Conservation (phyloP, 2,888 invertebrate genomes). For the Morpho achilles region DNA sequence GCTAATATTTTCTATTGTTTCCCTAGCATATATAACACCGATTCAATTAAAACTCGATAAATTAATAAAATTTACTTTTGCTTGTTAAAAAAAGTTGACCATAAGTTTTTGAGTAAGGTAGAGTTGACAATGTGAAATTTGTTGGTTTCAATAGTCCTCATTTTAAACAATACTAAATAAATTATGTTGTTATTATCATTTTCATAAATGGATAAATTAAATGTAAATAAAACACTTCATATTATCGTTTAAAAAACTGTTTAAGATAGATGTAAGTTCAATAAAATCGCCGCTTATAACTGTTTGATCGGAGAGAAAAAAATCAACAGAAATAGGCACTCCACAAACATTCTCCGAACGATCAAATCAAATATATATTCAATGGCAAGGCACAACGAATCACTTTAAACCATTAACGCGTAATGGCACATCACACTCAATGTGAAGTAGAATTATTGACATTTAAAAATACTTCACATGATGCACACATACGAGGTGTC, state of each 20-base stretch:
- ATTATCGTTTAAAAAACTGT: neutral
- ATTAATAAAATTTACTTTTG: constrained; percentile 7
- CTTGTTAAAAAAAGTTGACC: neutral
- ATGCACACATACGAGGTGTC: constrained; percentile 1
- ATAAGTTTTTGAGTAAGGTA: neutral
- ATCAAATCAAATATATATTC: constrained; percentile 23
- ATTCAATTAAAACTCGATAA: constrained; percentile 1
- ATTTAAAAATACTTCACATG: constrained; percentile 14
- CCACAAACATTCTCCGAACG: constrained; percentile 38
- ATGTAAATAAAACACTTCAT: neutral
- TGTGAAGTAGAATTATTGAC: constrained; percentile 10
- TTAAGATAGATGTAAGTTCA: constrained; percentile 11
- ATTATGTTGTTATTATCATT: neutral
- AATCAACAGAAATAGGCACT: constrained; percentile 36
- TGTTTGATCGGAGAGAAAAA: constrained; percentile 32
- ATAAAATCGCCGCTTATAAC: constrained; percentile 20
- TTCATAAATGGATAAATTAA: constrained; percentile 3
- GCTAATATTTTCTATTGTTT: constrained; percentile 7
- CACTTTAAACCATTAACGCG: constrained; percentile 13
- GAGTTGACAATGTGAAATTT: neutral
- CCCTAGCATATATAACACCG: neutral
- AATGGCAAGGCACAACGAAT: constrained; percentile 14
- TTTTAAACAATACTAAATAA: too few species aligned
- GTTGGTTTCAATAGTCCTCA: too few species aligned
- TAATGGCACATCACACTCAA: constrained; percentile 16